Evolutionary conservation across 2,797 vertebrate genomes (phyloP).

Genomic region (Labeo calbasu): DNA sequence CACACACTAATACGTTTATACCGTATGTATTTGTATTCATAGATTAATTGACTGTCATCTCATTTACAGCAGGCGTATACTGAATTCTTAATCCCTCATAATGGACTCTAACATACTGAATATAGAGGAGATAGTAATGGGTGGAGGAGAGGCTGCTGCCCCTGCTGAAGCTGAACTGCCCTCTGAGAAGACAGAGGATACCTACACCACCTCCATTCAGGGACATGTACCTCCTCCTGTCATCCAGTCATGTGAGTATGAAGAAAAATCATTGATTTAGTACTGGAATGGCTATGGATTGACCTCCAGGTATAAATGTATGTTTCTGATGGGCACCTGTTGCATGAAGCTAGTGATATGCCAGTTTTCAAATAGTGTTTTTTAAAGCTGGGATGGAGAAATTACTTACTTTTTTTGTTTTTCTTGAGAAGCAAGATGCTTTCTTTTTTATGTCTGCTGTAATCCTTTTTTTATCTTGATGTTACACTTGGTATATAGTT

Average conservation of each 20-base stretch:
- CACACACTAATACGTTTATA: not conserved
- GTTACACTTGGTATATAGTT: not conserved
- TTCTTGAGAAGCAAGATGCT: not conserved
- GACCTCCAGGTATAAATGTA: not conserved
- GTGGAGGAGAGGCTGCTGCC: constrained; percentile 70
- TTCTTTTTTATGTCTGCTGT: not conserved
- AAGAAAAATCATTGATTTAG: not conserved
- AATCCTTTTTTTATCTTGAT: not conserved
- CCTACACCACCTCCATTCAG: constrained; percentile 64
- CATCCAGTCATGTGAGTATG: constrained; percentile 77
- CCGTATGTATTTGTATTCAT: not conserved
- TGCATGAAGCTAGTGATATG: not conserved
- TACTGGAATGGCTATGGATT: not conserved
- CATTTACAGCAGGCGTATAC: constrained; percentile 14
- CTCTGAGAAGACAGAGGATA: constrained; percentile 67
- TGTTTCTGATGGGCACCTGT: constrained; percentile 18
- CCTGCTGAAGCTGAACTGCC: constrained; percentile 70
- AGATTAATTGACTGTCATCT: not conserved
- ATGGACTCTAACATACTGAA: constrained; percentile 83
- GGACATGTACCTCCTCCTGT: constrained; percentile 68
- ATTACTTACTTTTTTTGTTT: not conserved
- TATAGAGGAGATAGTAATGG: constrained; percentile 82
- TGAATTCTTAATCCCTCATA: constrained; percentile 40
- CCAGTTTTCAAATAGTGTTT: not conserved
- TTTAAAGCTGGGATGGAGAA: not conserved